phyloP scores from a whole-genome alignment of 2,888 invertebrate species.

The Cosmorhoe ocellata region DNA sequence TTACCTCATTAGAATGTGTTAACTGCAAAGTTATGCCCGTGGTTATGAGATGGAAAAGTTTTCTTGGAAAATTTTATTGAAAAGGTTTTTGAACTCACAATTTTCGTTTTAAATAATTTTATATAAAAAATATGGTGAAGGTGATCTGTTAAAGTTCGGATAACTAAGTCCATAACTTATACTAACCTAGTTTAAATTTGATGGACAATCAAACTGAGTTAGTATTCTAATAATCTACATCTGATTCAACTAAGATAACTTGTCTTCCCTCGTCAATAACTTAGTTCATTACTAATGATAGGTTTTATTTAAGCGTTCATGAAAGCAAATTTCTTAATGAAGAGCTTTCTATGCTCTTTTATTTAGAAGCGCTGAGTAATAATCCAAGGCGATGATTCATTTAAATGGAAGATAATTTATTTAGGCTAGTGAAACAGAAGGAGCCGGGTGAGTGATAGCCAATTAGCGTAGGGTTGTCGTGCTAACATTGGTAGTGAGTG shows the following conservation, averaged over 20 bases:
- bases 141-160: too few species aligned
- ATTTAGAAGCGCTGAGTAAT: conserved; percentile 26
- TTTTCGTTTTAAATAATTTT: not conserved
- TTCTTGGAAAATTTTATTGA: conserved; percentile 18
- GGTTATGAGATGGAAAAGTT: conserved; percentile 34
- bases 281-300: too few species aligned
- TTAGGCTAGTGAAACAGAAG: conserved; percentile 46
- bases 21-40: conserved; percentile 33
- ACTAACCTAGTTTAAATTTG: too few species aligned
- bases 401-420: conserved; percentile 49
- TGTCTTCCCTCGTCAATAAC: too few species aligned
- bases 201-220: too few species aligned
- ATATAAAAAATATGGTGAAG: not conserved
- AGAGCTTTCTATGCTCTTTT: conserved; percentile 16
- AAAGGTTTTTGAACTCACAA: conserved; percentile 10
- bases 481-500: not conserved
- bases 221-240: too few species aligned
- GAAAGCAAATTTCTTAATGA: conserved; percentile 6
- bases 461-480: conserved; percentile 22
- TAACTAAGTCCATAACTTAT: too few species aligned
- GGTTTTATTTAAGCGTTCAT: not conserved
- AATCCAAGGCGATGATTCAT: conserved; percentile 45
- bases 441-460: conserved; percentile 35
- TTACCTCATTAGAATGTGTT: conserved; percentile 39
- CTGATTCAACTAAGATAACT: too few species aligned